These are phyloP conservation scores for Dendrolimus kikuchii DNA, from an alignment of 1,140 invertebrate species.

Conservation along the genomic window DNA sequence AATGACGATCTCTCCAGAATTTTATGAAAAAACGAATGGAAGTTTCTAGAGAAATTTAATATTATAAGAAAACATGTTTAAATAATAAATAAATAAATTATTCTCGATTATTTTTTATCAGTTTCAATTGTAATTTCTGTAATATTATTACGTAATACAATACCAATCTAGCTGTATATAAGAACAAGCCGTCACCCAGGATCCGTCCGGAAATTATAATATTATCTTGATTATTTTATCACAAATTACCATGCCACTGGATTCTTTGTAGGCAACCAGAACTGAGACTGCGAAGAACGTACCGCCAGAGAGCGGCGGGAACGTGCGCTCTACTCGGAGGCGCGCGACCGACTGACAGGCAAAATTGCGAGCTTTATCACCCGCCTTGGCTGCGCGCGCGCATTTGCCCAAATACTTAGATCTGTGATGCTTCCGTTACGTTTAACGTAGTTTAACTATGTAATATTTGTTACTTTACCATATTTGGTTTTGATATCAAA, in stretches of 20 bases:
- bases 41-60: too few relatives aligned
- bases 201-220: slow-evolving; percentile 27
- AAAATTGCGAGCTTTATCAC: slow-evolving; percentile 66
- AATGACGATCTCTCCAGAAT: too few relatives aligned
- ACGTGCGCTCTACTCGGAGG: slow-evolving; percentile 38
- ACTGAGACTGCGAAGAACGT: slow-evolving; percentile 13
- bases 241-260: slow-evolving; percentile 65
- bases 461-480: background rate
- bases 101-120: too few relatives aligned
- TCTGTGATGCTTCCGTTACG: slow-evolving; percentile 56
- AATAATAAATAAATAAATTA: too few relatives aligned
- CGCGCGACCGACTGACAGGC: slow-evolving; percentile 51
- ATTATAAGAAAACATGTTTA: too few relatives aligned
- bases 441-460: slow-evolving; percentile 12
- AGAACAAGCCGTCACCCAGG: slow-evolving; percentile 42
- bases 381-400: slow-evolving; percentile 26
- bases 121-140: slow-evolving; percentile 18
- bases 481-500: too few relatives aligned
- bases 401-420: slow-evolving; percentile 44
- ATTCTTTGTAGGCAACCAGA: slow-evolving; percentile 27
- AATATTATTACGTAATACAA: slow-evolving; percentile 53
- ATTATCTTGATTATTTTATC: slow-evolving; percentile 40
- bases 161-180: slow-evolving; percentile 46
- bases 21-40: too few relatives aligned
- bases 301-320: slow-evolving; percentile 17